Percentiles rank a stretch among this genome's conserved stretches.
Conservation (phyloP, 64 coral and sea anemone genomes). For the Pocillopora verrucosa region DNA sequence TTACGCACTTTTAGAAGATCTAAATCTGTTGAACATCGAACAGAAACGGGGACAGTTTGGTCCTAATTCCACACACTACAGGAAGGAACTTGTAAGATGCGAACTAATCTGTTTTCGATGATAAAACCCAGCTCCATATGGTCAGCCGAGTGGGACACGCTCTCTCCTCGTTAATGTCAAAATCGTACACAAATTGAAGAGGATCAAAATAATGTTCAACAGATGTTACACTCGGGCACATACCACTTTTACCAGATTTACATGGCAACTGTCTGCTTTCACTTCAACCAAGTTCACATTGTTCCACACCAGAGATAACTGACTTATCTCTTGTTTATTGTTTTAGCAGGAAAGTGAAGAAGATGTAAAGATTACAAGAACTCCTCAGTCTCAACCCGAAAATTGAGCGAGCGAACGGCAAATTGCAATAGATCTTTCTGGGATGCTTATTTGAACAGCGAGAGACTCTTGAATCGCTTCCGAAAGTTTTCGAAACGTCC, state of each 20-base stretch:
- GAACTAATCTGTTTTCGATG: neutral
- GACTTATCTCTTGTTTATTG: slow-evolving; percentile 21
- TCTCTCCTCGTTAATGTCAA: slow-evolving; percentile 40
- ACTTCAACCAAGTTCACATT: neutral
- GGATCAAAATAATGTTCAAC: slow-evolving; percentile 1
- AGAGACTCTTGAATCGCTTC: neutral
- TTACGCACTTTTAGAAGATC: neutral
- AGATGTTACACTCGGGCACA: neutral
- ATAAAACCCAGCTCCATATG: slow-evolving; percentile 17
- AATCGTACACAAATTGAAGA: slow-evolving; percentile 11
- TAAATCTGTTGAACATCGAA: neutral
- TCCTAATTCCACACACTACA: neutral
- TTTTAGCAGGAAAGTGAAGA: slow-evolving; percentile 34
- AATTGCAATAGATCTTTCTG: neutral
- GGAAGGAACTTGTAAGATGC: neutral
- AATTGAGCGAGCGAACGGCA: neutral
- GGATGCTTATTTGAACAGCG: slow-evolving; percentile 26
- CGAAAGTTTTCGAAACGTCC: slow-evolving; percentile 1
- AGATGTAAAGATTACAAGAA: slow-evolving; percentile 2
- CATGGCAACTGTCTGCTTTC: neutral
- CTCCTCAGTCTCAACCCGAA: neutral
- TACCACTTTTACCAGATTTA: neutral
- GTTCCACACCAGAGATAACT: neutral
- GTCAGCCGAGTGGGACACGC: slow-evolving; percentile 14
- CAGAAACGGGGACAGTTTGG: neutral